A percentile compares a stretch with the other conserved stretches of the same genome.
These are phyloP conservation scores for Drosophila parvula DNA, from an alignment of 1,140 invertebrate genomes.

Conservation along the genomic window DNA sequence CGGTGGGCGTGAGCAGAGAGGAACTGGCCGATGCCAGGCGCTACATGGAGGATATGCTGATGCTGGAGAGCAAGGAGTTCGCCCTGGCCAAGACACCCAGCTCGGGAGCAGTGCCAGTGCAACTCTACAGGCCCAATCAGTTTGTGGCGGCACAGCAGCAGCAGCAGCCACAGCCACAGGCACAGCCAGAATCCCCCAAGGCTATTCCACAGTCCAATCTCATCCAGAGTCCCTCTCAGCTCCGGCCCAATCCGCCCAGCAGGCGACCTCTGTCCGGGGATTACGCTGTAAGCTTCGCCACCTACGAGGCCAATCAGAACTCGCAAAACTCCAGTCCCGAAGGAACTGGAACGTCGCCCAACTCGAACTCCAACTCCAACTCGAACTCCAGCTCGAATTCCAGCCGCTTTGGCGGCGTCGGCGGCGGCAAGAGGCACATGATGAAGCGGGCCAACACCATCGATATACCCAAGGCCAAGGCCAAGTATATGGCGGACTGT, in stretches of 20 bases:
- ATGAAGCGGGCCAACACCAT: conserved; percentile 95
- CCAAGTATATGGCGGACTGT: conserved; percentile 63
- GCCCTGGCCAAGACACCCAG: conserved; percentile 74
- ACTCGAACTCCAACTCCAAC: conserved; percentile 12
- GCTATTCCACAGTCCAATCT: neutral
- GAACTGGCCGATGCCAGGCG: conserved; percentile 90
- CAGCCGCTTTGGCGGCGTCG: conserved; percentile 86
- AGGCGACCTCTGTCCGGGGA: conserved; percentile 71
- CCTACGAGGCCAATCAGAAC: conserved; percentile 32
- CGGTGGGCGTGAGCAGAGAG: conserved; percentile 91
- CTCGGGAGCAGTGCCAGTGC: conserved; percentile 72
- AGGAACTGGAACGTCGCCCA: conserved; percentile 12
- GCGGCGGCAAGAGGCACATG: conserved; percentile 88
- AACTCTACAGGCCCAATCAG: conserved; percentile 76
- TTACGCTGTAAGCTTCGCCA: conserved; percentile 72
- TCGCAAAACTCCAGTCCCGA: conserved; percentile 30
- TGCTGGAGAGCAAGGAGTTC: conserved; percentile 78
- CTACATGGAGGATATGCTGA: conserved; percentile 88
- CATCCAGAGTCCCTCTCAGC: conserved; percentile 23
- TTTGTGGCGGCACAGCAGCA: conserved; percentile 59
- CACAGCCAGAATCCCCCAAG: neutral
- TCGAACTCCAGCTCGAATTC: conserved; percentile 34
- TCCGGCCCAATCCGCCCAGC: conserved; percentile 34
- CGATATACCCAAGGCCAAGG: conserved; percentile 90
- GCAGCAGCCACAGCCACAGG: conserved; percentile 7